Conservation (phyloP, 2,797 vertebrate species). For the Furcifer pardalis region DNA sequence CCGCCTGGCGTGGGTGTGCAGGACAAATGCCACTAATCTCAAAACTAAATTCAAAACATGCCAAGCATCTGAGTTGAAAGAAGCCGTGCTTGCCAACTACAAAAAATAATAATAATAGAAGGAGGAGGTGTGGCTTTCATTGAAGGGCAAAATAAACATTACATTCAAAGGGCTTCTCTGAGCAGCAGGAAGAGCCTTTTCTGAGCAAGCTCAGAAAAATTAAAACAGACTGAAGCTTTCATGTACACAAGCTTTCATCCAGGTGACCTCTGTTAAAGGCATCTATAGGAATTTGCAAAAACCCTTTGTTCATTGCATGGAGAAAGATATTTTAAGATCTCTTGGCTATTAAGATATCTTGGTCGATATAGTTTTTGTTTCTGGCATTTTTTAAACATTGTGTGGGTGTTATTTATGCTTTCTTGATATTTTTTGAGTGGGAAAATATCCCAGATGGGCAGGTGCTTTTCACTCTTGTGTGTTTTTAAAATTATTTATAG, state of each 20-base stretch:
- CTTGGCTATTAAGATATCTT: too few relatives aligned
- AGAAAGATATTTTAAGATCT: background rate
- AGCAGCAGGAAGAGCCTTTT: background rate
- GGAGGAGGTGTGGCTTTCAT: background rate
- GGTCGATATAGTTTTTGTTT: too few relatives aligned
- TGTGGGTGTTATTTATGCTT: too few relatives aligned
- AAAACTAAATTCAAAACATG: background rate
- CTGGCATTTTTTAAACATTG: too few relatives aligned
- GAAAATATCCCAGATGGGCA: too few relatives aligned
- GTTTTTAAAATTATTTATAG: too few relatives aligned
- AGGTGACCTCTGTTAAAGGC: background rate
- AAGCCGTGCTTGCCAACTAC: background rate
- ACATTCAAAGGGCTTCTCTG: background rate
- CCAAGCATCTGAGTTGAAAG: background rate
- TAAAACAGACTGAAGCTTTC: background rate
- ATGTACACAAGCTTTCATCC: background rate
- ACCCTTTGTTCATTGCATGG: background rate
- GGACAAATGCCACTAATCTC: slow-evolving; percentile 6
- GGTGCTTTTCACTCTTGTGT: too few relatives aligned
- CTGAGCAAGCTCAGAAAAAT: background rate
- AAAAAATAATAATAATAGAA: background rate
- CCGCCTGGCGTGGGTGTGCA: slow-evolving; percentile 1
- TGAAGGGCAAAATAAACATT: slow-evolving; percentile 7
- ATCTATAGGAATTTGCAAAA: background rate
- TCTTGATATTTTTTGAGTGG: too few relatives aligned